Base-by-base conservation (phyloP, 1,140 invertebrate species). In the Neodiprion lecontei region DNA sequence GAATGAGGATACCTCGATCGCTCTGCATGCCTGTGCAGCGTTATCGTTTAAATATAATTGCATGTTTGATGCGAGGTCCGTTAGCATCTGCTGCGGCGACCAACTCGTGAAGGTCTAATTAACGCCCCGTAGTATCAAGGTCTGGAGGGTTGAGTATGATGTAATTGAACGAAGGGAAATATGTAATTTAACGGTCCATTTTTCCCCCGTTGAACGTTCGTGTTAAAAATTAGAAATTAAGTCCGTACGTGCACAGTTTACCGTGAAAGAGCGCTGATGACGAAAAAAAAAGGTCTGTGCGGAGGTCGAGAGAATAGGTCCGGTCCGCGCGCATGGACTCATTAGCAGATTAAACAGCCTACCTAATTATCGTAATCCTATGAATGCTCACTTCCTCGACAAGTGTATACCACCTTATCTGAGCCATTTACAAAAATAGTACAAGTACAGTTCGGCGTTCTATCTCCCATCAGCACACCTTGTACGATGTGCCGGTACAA, bases 391-490 rank as follows among this genome's bases (percentile, higher is more conserved):
- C 23, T 69, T 69, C 67, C 67, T 69, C 67, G 67, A 69, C 67
- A 69, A 69, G 67, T 12, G 40, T 69, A 69, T 14, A 21, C 67
- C 12, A 12, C 21, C 67, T 69, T 69, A 69, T 69, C 67, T 69
- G 11, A 21, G 21, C 14, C 40, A 69, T 69, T 69, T 69, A 69
- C 67, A 11, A 69, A 69, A 69, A 69, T 69, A 69, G 67, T 69
- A 69, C 23, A 69, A 14, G 61, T 47, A 61, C 9, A 23, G 40
- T 69, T 14, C 61, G 61, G 12, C 7, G 10, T 69, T 11, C 23
- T 21, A 23, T 69, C 11, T 69, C 67, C 23, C 67, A 69, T 69
- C 8, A 23, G 40, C 40, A 69, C 67, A 69, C 23, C 14, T 47
- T 10, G 11, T 69, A 69, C 0, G 11, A 69, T 10, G 67, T 69